Base-by-base conservation (phyloP, 2,113 vertebrate genomes). In the Corythornis vintsioides region DNA sequence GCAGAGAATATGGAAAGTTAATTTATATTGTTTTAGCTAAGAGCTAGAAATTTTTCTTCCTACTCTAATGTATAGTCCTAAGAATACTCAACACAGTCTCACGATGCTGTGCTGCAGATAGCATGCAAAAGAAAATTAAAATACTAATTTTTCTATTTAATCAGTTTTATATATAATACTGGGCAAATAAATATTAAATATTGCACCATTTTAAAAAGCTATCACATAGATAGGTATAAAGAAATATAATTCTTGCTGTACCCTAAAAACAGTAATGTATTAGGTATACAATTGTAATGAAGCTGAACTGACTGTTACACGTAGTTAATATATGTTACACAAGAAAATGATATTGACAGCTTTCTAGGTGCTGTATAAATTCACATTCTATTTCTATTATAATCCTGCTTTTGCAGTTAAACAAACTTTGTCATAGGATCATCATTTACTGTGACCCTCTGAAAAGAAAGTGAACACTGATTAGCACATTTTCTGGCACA, bases 401-500 rank as follows among this genome's bases (percentile, higher is more conserved):
- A 88, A 93, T 45, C 66, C 63, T 71, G 31, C 14, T 90, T 78
- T 56, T 86, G 63, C 92, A 89, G 96, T 97, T 97, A 97, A 96
- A 95, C 63, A 97, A 98, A 98, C 94, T 97, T 98, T 97, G 97
- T 81, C 88, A 96, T 55, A 48, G 59, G 35, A 95, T 86, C 65
- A 97, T 88, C 77, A 95, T 81, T 93, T 95, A 77, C 80, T 90
- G 11, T 78, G 81, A 96, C 89, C 88, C 94, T 95, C 35, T 76
- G 76, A 70, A 96, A 97, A 96, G 88, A 96, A 97, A 97, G 52
- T 24, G 43, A 94, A 95, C 88, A 93, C 96, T 96, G 96, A 97
- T 97, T 76, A 96, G 92, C 91, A 97, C 83, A 86, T 97, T 98
- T 98, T 97, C 97, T 93, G 94, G 82, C 61, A 95, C 55, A 60